phyloP scores from a whole-genome alignment of 2,797 vertebrate genomes.

The Callimico goeldii region DNA sequence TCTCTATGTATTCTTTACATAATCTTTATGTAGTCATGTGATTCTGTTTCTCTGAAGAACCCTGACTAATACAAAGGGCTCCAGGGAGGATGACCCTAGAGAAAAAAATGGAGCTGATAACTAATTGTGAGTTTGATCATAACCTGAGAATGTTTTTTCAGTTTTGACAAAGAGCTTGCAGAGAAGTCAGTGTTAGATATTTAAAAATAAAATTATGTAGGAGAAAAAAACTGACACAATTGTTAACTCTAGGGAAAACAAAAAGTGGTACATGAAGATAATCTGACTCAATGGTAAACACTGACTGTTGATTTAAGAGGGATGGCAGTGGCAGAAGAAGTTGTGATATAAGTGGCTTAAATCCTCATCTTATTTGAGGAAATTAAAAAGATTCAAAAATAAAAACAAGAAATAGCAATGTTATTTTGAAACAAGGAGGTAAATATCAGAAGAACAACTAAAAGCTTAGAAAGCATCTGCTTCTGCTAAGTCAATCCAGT shows the following conservation, averaged over 20 bases:
- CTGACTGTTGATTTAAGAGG: not conserved
- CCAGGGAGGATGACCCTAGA: not conserved
- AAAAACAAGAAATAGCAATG: constrained; percentile 1
- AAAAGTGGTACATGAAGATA: not conserved
- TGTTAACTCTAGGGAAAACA: not conserved
- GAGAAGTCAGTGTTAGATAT: not conserved
- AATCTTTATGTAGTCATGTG: not conserved
- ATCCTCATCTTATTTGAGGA: not conserved
- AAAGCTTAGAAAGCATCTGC: not conserved
- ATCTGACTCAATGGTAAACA: not conserved
- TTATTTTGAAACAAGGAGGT: not conserved
- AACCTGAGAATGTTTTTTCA: not conserved
- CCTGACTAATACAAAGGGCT: not conserved
- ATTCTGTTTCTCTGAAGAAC: not conserved
- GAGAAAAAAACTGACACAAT: not conserved
- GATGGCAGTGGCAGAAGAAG: not conserved
- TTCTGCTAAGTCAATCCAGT: not conserved
- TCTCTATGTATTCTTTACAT: not conserved
- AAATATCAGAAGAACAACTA: not conserved
- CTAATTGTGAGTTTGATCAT: not conserved
- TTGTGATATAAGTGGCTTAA: not conserved
- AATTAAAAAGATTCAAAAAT: not conserved
- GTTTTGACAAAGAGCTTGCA: not conserved
- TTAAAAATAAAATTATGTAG: not conserved
- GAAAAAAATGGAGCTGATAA: not conserved